Percentiles rank a stretch among this genome's conserved stretches.
Conservation (phyloP, 2,888 invertebrate genomes). For the Cerceris rybyensis region DNA sequence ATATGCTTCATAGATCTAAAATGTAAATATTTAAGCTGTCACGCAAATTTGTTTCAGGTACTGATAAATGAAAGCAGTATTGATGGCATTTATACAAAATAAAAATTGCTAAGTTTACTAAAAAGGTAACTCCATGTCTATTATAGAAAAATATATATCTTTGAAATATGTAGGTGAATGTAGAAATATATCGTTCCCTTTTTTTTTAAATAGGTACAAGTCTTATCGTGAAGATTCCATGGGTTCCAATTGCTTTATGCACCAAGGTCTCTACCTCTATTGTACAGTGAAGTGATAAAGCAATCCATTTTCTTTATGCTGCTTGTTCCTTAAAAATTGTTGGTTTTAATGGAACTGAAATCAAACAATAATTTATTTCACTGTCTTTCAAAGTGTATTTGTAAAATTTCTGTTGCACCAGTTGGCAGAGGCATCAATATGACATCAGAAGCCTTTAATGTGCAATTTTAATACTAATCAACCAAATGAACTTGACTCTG, state of each 20-base stretch:
- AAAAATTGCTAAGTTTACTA: slow-evolving; percentile 95
- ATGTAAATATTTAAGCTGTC: not conserved
- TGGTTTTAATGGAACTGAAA: too few species aligned
- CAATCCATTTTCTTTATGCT: not conserved
- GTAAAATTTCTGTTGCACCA: slow-evolving; percentile 95
- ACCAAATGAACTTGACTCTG: slow-evolving; percentile 80
- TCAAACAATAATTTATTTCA: not conserved
- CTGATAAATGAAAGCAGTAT: slow-evolving; percentile 91
- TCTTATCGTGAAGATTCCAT: slow-evolving; percentile 98
- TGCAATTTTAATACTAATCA: slow-evolving; percentile 87
- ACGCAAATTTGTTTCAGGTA: slow-evolving; percentile 83
- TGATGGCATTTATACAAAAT: slow-evolving; percentile 97
- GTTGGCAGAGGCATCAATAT: slow-evolving; percentile 98
- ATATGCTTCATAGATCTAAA: not conserved
- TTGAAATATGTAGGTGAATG: not conserved
- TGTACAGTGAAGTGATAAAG: slow-evolving; percentile 86
- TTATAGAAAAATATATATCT: not conserved
- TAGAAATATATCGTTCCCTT: not conserved
- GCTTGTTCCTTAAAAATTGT: too few species aligned
- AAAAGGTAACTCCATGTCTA: slow-evolving; percentile 86
- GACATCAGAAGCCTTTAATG: slow-evolving; percentile 93
- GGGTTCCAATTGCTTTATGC: slow-evolving; percentile 94
- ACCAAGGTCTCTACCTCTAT: slow-evolving; percentile 98
- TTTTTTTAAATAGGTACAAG: slow-evolving; percentile 88
- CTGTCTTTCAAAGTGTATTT: slow-evolving; percentile 74